Evolutionary conservation across 1,140 invertebrate genomes (phyloP), one percentile per base, ranked within the genome.

Genomic region (Lasioglossum baleicum): DNA sequence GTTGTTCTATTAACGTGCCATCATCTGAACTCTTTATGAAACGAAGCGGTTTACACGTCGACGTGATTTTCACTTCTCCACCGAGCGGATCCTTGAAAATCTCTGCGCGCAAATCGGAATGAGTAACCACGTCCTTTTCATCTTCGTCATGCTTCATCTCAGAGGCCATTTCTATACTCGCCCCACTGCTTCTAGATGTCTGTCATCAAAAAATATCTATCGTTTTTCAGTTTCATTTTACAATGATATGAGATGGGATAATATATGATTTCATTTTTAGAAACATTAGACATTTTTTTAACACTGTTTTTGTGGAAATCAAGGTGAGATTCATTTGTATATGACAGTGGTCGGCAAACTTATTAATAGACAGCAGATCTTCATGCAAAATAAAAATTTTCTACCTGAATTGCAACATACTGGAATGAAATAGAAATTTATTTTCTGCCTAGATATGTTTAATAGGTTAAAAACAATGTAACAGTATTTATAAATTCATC

Each of bases 31-130:
- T 81, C 48, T 61, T 31, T 3, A 13, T 22, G 2, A 81, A 0
- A 7, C 78, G 74, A 20, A 73, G 1, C 74, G 42, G 64, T 58
- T 61, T 22, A 17, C 58, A 66, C 1, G 53, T 44, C 0, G 76
- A 80, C 10, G 68, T 83, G 31, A 91, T 86, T 44, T 81, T 89
- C 11, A 90, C 78, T 86, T 88, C 85, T 26, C 85, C 81, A 31
- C 78, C 87, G 35, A 84, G 84, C 7, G 63, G 58, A 70, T 77
- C 84, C 53, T 87, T 82, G 13, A 83, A 44, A n/a, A 91, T 87
- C 42, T 83, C 81, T 44, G 88, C 89, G n/a, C 80, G 83, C 26
- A 91, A 70, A 74, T 90, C 71, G 68, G 81, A 22, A 78, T 74
- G 81, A 78, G 75, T 42, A 40, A 83, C 70, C 7, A 69, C 7